Evolutionary conservation across 2,113 vertebrate genomes (phyloP), one percentile per base, ranked within the genome.

Genomic region (Andinoacara biseriatus): DNA sequence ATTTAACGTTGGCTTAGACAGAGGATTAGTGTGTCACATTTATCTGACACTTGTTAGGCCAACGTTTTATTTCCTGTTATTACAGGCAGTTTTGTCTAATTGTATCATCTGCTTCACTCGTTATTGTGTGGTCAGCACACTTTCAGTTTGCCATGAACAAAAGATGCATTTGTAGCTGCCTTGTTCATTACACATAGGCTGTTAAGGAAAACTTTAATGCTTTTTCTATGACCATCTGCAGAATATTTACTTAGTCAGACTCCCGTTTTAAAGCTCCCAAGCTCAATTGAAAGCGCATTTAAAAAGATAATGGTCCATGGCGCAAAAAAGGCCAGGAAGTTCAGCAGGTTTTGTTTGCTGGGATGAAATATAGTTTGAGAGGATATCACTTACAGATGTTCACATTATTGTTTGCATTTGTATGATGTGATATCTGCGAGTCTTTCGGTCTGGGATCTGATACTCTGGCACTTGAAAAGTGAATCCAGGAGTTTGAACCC

Each of bases 361-460:
- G 82, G 65, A 79, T 90, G 83, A 81, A 91, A 93, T 89, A 83
- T 83, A 76, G 81, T 84, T 89, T 74, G 74, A 63, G 75, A 74
- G 83, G 87, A 89, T 89, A 92, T 94, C 83, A 81, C 80, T 90
- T 89, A 84, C 94, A 95, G 91, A 93, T 94, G 93, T 90, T 90
- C 76, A 29, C 84, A 93, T 87, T 89, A 91, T 91, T 91, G 80
- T 84, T 88, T 87, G 86, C 92, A 93, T 93, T 85, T 91, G 93
- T 86, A 91, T 83, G 67, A 88, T 90, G 83, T 84, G 84, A 87
- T 83, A 77, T 81, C 63, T 69, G 54, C 5, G 6, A 26, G 18
- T 76, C 62, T 83, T 86, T 89, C 57, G 65, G 29, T 3, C 17
- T 2, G 5, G 24, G 24, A 29, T 69, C 24, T 69, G 43, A 52